Evolutionary conservation across 2,888 invertebrate genomes (phyloP).

Genomic region (Maniola hyperantus): DNA sequence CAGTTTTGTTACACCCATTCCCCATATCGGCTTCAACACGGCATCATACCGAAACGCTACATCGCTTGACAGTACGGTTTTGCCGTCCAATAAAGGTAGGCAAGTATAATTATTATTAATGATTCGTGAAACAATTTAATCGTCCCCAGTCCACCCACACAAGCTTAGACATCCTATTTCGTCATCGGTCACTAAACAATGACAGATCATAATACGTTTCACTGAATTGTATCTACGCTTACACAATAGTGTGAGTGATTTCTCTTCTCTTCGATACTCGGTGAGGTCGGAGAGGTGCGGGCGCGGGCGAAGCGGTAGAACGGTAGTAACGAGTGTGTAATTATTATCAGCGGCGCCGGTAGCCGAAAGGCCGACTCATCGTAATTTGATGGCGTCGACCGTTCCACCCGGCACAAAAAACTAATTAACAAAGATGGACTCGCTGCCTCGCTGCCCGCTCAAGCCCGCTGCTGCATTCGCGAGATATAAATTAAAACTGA

Average conservation of each 20-base stretch:
- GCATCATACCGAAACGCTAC: too few species aligned
- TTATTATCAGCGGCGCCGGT: constrained; percentile 72
- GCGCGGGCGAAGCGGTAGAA: constrained; percentile 62
- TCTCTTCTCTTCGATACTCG: constrained; percentile 25
- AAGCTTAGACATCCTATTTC: constrained; percentile 14
- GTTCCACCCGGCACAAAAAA: constrained; percentile 78
- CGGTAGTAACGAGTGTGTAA: constrained; percentile 83
- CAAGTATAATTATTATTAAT: constrained; percentile 8
- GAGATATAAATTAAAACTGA: constrained; percentile 41
- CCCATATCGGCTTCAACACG: too few species aligned
- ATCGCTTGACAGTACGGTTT: too few species aligned
- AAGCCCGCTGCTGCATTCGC: constrained; percentile 45
- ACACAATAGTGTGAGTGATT: constrained; percentile 35
- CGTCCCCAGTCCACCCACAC: neutral
- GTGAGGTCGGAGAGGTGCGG: constrained; percentile 33
- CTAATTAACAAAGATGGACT: constrained; percentile 78
- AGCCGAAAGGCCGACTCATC: constrained; percentile 81
- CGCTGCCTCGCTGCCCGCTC: constrained; percentile 38
- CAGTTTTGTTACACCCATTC: too few species aligned
- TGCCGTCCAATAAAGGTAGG: too few species aligned
- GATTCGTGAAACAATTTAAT: constrained; percentile 13
- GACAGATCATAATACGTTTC: constrained; percentile 22
- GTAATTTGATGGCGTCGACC: constrained; percentile 82
- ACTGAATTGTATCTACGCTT: constrained; percentile 29
- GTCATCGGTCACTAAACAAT: constrained; percentile 27